phyloP scores from a whole-genome alignment of 2,113 vertebrate species.

The Condylura cristata region DNA sequence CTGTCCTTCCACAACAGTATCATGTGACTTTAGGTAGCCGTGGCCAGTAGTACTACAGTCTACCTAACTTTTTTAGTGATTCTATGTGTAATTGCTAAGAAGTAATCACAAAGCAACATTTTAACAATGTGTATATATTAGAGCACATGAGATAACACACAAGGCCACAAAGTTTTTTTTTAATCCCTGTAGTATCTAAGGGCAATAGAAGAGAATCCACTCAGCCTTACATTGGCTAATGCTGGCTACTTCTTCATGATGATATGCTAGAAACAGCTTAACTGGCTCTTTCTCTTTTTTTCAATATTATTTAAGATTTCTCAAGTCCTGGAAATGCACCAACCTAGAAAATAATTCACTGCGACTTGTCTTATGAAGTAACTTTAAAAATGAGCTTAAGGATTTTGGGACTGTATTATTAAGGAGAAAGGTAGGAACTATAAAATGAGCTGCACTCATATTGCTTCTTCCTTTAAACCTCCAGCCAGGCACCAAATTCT shows the following conservation, averaged over 20 bases:
- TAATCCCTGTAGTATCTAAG: neutral
- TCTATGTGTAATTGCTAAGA: conserved; percentile 28
- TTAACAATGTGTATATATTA: neutral
- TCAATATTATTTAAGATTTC: neutral
- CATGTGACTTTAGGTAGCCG: neutral
- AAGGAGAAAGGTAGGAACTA: neutral
- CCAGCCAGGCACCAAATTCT: neutral
- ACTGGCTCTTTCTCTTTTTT: neutral
- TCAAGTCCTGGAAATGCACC: neutral
- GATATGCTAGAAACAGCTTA: neutral
- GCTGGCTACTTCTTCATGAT: neutral
- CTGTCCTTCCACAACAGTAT: neutral
- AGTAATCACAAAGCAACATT: conserved; percentile 7
- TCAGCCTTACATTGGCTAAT: neutral
- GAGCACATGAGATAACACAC: neutral
- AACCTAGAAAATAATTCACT: neutral
- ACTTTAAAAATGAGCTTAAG: conserved; percentile 5
- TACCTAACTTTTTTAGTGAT: neutral
- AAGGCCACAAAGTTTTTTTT: neutral
- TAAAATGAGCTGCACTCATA: neutral
- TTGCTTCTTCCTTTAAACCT: neutral
- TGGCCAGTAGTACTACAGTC: neutral
- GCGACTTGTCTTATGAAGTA: conserved; percentile 19
- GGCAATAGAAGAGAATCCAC: neutral
- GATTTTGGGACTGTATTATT: neutral